A percentile compares a stretch with the other conserved stretches of the same genome.
Evolutionary conservation across 92 coral and sea anemone species (phyloP).

Genomic region (Anthopleura xanthogrammica): DNA sequence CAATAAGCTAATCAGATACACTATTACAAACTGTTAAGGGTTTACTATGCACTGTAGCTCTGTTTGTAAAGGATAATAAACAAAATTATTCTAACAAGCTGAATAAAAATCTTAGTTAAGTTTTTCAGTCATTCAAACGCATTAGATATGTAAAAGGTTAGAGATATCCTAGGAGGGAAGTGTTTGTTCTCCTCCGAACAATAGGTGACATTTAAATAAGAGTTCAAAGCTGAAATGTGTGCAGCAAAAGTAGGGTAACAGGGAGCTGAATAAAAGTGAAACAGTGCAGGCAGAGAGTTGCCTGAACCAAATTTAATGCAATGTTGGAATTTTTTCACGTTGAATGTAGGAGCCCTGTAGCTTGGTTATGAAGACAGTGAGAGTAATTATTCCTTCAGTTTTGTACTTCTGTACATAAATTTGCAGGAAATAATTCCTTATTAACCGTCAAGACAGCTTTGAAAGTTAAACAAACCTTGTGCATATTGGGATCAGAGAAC

Average conservation of each 20-base stretch:
- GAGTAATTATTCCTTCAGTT: not conserved
- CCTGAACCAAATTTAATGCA: not conserved
- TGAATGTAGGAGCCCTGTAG: not conserved
- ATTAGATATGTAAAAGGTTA: not conserved
- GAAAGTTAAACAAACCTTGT: not conserved
- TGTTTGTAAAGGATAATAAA: not conserved
- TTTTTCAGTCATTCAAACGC: not conserved
- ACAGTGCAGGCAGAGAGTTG: not conserved
- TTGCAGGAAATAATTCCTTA: not conserved
- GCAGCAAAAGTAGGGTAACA: not conserved
- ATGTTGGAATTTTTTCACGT: not conserved
- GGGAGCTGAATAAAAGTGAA: not conserved
- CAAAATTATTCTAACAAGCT: not conserved
- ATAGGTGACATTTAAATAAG: not conserved
- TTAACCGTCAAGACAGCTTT: not conserved
- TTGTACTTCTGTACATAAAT: conserved; percentile 3
- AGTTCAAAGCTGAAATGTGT: not conserved
- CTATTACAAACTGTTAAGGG: not conserved
- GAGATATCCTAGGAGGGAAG: not conserved
- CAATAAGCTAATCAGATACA: not conserved
- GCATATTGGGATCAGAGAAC: not conserved
- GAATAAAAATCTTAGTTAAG: not conserved
- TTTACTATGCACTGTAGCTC: not conserved
- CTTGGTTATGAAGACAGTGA: not conserved
- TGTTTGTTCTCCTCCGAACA: not conserved